These are phyloP conservation scores for Pycnonotus jocosus DNA, from an alignment of 2,113 vertebrate genomes.

Conservation along the genomic window DNA sequence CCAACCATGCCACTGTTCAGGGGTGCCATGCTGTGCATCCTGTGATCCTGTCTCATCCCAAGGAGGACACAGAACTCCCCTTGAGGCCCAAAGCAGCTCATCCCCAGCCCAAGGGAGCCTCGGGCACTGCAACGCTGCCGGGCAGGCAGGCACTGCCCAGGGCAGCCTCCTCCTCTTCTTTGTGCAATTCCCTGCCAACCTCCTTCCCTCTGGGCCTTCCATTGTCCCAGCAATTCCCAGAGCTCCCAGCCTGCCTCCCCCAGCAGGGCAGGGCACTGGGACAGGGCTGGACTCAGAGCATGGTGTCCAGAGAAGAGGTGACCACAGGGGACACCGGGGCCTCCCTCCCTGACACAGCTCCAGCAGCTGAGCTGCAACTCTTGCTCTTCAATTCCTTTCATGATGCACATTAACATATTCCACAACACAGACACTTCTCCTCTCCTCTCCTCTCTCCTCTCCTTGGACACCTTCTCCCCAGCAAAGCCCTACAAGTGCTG, in stretches of 20 bases:
- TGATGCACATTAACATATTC: slow-evolving; percentile 61
- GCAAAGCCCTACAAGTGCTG: slow-evolving; percentile 59
- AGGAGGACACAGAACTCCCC: not conserved
- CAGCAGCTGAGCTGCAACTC: slow-evolving; percentile 1
- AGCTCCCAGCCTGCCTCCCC: not conserved
- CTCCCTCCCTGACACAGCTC: not conserved
- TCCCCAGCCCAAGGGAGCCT: not conserved
- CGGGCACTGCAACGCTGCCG: not conserved
- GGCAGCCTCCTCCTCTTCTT: not conserved
- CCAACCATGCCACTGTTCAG: fast-evolving
- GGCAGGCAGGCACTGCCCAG: not conserved
- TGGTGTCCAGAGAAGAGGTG: fast-evolving
- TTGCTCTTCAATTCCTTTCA: slow-evolving; percentile 1
- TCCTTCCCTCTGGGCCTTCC: not conserved
- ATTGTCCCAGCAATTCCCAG: not conserved
- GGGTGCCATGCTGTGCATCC: fast-evolving
- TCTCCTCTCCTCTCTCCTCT: not conserved
- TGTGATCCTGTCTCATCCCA: not conserved
- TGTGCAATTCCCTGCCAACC: not conserved
- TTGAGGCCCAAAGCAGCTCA: not conserved
- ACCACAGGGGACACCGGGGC: not conserved
- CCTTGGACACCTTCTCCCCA: slow-evolving; percentile 1
- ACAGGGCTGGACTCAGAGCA: not conserved
- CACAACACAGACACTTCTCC: slow-evolving; percentile 34
- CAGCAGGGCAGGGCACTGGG: not conserved